A percentile compares a stretch with the other conserved stretches of the same genome.
These are phyloP conservation scores for Caprella mutica DNA, from an alignment of 2,888 invertebrate genomes.

Conservation along the genomic window DNA sequence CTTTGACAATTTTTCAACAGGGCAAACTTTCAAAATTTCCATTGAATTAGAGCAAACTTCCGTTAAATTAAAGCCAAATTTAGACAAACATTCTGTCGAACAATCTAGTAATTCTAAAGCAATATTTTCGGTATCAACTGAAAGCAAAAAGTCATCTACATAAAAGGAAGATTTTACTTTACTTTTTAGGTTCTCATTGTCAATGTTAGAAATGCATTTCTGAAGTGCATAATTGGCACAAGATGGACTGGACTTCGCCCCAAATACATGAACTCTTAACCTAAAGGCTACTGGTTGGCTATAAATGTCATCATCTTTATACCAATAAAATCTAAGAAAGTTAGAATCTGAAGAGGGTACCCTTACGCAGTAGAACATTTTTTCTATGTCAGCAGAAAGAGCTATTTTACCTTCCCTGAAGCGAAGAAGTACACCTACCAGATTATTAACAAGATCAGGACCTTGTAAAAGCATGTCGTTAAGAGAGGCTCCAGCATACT, in stretches of 20 bases:
- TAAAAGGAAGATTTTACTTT: too few species aligned
- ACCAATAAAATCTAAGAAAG: conserved; percentile 8
- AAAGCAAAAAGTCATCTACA: conserved; percentile 7
- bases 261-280: conserved; percentile 1
- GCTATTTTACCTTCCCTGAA: conserved; percentile 6
- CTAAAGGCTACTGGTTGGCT: background rate
- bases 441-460: background rate
- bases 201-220: too few species aligned
- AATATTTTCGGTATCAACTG: background rate
- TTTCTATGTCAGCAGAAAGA: conserved; percentile 7
- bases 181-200: too few species aligned
- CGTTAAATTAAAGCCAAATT: conserved; percentile 6
- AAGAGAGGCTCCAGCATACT: background rate
- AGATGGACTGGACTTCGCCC: background rate
- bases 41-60: background rate
- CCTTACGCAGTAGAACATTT: conserved; percentile 11
- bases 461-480: background rate
- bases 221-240: conserved; percentile 10
- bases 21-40: background rate
- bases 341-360: background rate
- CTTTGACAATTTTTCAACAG: background rate
- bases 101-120: background rate
- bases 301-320: background rate
- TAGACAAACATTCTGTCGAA: background rate
- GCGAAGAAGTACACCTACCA: conserved; percentile 1